Percentiles rank a stretch among this genome's conserved stretches.
Conservation (phyloP, 2,113 vertebrate genomes). For the Nyctibius bracteatus region DNA sequence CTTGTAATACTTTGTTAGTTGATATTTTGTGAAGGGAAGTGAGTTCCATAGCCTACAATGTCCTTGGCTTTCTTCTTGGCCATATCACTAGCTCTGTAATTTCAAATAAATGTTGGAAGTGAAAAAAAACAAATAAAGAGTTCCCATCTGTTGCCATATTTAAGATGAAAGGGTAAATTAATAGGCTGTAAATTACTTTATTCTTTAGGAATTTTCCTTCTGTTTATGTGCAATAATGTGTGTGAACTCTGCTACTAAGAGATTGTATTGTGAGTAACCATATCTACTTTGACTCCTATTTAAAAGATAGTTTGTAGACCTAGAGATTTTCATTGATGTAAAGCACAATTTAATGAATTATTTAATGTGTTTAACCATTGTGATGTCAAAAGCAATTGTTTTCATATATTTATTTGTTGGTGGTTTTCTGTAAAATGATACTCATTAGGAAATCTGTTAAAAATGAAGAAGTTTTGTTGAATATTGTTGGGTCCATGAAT, state of each 20-base stretch:
- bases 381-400: constrained; percentile 73
- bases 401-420: constrained; percentile 67
- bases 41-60: background rate
- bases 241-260: constrained; percentile 72
- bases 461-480: constrained; percentile 58
- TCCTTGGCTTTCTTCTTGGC: background rate
- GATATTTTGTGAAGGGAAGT: background rate
- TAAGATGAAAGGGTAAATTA: constrained; percentile 65
- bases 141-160: constrained; percentile 59
- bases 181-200: constrained; percentile 69
- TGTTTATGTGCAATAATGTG: constrained; percentile 76
- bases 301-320: constrained; percentile 74
- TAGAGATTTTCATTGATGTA: constrained; percentile 73
- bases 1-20: background rate
- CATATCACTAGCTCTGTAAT: background rate
- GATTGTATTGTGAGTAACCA: constrained; percentile 73
- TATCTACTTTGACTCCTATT: constrained; percentile 73
- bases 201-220: constrained; percentile 61
- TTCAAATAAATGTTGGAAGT: constrained; percentile 49
- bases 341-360: constrained; percentile 80
- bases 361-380: constrained; percentile 77
- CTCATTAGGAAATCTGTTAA: constrained; percentile 64
- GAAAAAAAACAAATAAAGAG: background rate
- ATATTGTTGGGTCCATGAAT: constrained; percentile 58
- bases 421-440: constrained; percentile 57